Evolutionary conservation across 1,140 invertebrate species (phyloP).

Genomic region (Cherax quadricarinatus): DNA sequence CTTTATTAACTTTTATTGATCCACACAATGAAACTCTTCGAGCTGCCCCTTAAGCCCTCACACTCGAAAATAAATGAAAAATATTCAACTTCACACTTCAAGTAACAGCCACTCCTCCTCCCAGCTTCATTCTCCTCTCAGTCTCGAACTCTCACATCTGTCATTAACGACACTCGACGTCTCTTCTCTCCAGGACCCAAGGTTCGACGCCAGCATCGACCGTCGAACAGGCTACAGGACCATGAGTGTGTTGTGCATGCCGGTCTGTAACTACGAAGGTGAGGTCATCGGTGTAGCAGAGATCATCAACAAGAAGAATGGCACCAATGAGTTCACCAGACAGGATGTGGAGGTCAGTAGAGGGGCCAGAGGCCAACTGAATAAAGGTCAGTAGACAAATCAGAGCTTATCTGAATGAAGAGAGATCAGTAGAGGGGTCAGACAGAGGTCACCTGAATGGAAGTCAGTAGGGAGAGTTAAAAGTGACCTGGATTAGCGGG

Average conservation of each 20-base stretch:
- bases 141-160: too few relatives aligned
- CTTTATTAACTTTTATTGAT: too few relatives aligned
- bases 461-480: too few relatives aligned
- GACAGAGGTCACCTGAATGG: neutral
- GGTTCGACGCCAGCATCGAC: conserved; percentile 95
- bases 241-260: conserved; percentile 92
- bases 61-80: too few relatives aligned
- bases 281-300: conserved; percentile 97
- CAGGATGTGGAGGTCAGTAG: conserved; percentile 88
- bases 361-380: neutral
- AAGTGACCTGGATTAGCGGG: too few relatives aligned
- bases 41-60: too few relatives aligned
- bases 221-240: conserved; percentile 94
- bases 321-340: conserved; percentile 89
- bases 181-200: conserved; percentile 80
- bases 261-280: conserved; percentile 96
- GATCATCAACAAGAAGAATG: conserved; percentile 97
- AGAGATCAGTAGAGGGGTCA: neutral
- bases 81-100: too few relatives aligned
- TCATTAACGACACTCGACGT: neutral
- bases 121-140: too few relatives aligned
- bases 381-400: neutral
- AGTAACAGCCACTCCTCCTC: too few relatives aligned
- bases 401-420: neutral
- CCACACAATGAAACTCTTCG: too few relatives aligned